Evolutionary conservation across 2,888 invertebrate genomes (phyloP), one percentile per base, ranked within the genome.

Genomic region (Galeopsomyia nigrocyanea): DNA sequence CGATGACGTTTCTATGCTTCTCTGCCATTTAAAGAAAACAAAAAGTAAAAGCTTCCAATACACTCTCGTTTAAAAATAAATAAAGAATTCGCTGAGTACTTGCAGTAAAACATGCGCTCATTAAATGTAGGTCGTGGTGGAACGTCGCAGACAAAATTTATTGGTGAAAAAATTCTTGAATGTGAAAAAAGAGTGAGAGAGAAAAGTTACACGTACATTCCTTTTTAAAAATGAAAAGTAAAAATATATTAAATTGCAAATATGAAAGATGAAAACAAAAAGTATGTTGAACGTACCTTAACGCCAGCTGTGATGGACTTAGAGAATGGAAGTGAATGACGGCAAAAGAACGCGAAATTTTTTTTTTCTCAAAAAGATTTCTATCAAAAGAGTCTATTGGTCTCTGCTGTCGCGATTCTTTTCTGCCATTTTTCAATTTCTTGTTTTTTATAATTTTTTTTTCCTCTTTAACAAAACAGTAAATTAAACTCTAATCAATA

Each of bases 261-360:
- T n/a, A 60, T n/a, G 17, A 55, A 55, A 53, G 31, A 31, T 14
- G 21, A 39, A 66, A 49, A 58, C 39, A 68, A 68, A 50, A 68
- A 39, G 56, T 68, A 57, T 71, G 65, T 68, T 65, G 68, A 65
- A 75, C 51, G 73, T 73, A 75, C 65, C 75, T 75, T 78, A 78
- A 82, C 79, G 79, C 75, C 78, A 82, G 80, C 82, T 82, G 81
- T 82, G 81, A 82, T 82, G 81, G 79, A 78, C 78, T 76, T 76
- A 76, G 78, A 75, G 75, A 77, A 76, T 77, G 77, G 75, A 71
- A 74, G 69, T 71, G 65, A 70, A 70, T 72, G 55, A 68, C 65
- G 72, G 72, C 39, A 70, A 70, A 73, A 62, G 61, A 75, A 74
- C 64, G 75, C 67, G 65, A 76, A 68, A 26, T 26, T 26, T 26